Evolutionary conservation across 1,140 invertebrate genomes (phyloP), one percentile per base, ranked within the genome.

Genomic region (Meteorus sp.): DNA sequence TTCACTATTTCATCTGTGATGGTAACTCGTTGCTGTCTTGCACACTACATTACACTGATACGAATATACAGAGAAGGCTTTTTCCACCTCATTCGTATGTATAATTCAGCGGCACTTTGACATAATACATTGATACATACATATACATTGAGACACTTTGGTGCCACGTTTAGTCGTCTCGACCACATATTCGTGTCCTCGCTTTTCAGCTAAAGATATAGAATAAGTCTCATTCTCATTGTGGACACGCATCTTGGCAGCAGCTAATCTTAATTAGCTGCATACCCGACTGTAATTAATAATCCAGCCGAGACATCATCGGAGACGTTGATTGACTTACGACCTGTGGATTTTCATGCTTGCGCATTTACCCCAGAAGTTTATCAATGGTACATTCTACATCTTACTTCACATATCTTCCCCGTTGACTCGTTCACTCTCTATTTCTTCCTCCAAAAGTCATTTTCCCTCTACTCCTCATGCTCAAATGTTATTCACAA

Each of bases 271-370:
- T 47, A 56, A 56, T 56, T 63, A 63, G 53, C 35, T 48, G 47
- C 56, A 47, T 48, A 37, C 51, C 39, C 41, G 19, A 50, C 11
- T 56, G 27, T 59, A 56, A 63, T 63, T 63, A 63, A 59, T 63
- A 55, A 56, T 29, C 35, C 23, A 23, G 15, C 8, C 29, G n/a
- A 37, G 41, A 45, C 50, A 47, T 20, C n/a, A 29, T 15, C 45
- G 23, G 19, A 22, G 37, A 27, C 39, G 23, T 55, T 45, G 53
- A 55, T 55, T 55, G 53, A 44, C 50, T n/a, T 20, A 54, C 39
- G 39, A 45, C 29, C 22, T 59, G 27, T 47, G 41, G 41, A 45
- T 45, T 48, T 27, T 54, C 47, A 8, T 29, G 22, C n/a, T 25
- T 8, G 23, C 53, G 25, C 45, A 44, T 44, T 20, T 55, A 25